A percentile compares a stretch with the other conserved stretches of the same genome.
Evolutionary conservation across 2,888 invertebrate genomes (phyloP).

Genomic region (Zygothrica quintamaculata): DNA sequence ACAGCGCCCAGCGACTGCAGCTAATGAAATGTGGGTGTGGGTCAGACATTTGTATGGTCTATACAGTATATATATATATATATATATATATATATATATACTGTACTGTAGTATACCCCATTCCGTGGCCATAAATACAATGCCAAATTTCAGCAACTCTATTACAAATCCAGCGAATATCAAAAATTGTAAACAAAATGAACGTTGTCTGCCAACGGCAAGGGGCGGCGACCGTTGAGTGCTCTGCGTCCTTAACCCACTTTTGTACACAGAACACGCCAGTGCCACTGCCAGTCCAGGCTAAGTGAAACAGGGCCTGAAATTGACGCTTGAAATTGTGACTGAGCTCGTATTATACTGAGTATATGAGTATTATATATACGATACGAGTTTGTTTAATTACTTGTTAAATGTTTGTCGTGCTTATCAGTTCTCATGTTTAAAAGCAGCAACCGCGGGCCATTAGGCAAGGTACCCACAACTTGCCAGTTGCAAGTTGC

Average conservation of each 20-base stretch:
- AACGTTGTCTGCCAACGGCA: conserved; percentile 54
- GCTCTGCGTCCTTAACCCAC: conserved; percentile 74
- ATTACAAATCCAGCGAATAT: conserved; percentile 59
- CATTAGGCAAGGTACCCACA: conserved; percentile 51
- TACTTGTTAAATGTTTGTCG: conserved; percentile 78
- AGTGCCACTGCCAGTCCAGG: conserved; percentile 41
- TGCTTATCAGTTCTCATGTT: conserved; percentile 62
- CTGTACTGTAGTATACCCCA: conserved; percentile 7
- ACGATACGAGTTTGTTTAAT: conserved; percentile 67
- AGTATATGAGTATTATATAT: too few relatives aligned
- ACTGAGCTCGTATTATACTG: conserved; percentile 12
- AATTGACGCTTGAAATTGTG: conserved; percentile 33
- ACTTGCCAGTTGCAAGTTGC: too few relatives aligned
- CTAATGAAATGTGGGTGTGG: conserved; percentile 80
- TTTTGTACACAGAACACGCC: conserved; percentile 46
- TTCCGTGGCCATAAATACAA: conserved; percentile 48
- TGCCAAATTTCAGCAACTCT: conserved; percentile 78
- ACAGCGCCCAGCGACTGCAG: conserved; percentile 45
- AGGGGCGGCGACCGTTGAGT: conserved; percentile 68
- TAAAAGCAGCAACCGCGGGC: conserved; percentile 46
- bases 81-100: too few relatives aligned
- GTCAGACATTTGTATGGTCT: conserved; percentile 59
- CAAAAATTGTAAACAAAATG: conserved; percentile 44
- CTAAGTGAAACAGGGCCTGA: conserved; percentile 26
- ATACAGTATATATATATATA: too few relatives aligned